Evolutionary conservation across 2,888 invertebrate genomes (phyloP).

Genomic region (Caenorhabditis uteleia): DNA sequence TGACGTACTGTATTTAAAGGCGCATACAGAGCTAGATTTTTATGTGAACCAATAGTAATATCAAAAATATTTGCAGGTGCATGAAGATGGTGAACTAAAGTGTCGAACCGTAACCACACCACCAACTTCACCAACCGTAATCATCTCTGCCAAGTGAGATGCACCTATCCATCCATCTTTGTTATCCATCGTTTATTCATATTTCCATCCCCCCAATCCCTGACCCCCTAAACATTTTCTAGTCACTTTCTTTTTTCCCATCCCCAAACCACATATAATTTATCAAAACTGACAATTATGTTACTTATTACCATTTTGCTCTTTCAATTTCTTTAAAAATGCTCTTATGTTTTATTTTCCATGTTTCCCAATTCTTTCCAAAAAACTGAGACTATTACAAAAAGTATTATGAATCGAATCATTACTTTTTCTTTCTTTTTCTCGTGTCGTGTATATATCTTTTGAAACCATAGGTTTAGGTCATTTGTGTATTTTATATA

Average conservation of each 20-base stretch:
- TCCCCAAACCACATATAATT: background rate
- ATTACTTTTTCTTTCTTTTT: too few species aligned
- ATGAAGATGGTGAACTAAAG: conserved; percentile 55
- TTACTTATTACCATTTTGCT: background rate
- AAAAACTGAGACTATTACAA: background rate
- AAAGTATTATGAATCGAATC: conserved; percentile 40
- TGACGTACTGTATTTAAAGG: too few species aligned
- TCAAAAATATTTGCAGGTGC: conserved; percentile 21
- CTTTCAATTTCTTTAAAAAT: conserved; percentile 4
- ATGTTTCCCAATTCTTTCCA: too few species aligned
- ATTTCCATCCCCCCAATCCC: conserved; percentile 15
- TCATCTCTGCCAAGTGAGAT: conserved; percentile 26
- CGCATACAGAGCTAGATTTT: too few species aligned
- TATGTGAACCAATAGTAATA: background rate
- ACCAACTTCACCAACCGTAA: conserved; percentile 32
- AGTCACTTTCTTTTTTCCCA: conserved; percentile 3
- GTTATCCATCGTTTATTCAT: conserved; percentile 13
- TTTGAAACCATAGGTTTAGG: too few species aligned
- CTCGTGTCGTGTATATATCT: too few species aligned
- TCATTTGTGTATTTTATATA: too few species aligned
- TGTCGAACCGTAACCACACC: conserved; percentile 46
- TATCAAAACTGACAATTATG: too few species aligned
- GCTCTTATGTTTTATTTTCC: background rate
- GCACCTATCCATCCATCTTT: background rate
- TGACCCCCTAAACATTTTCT: conserved; percentile 9